A percentile compares a stretch with the other conserved stretches of the same genome.
phyloP scores from a whole-genome alignment of 1,140 invertebrate genomes.

The Hyles euphorbiae region DNA sequence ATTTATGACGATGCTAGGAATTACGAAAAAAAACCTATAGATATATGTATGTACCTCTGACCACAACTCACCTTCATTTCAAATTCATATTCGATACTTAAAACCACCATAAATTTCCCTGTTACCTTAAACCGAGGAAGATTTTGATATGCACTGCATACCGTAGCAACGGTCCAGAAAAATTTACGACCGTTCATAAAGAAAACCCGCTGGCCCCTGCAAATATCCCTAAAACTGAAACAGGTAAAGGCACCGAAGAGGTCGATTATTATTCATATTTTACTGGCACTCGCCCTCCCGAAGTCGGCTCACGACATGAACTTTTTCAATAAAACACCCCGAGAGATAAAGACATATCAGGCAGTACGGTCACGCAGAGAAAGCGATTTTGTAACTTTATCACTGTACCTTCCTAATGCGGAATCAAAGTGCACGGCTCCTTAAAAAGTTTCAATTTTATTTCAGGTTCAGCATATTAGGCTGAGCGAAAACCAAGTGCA shows the following conservation, averaged over 20 bases:
- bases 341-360: constrained; percentile 34
- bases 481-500: no score
- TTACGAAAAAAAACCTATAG: no score
- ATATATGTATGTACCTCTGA: no score
- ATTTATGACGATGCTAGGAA: no score
- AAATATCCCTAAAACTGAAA: constrained; percentile 8
- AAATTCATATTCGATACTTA: no score
- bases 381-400: constrained; percentile 70
- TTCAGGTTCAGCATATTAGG: no score
- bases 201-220: constrained; percentile 5
- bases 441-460: no score
- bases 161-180: constrained; percentile 3
- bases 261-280: constrained; percentile 69
- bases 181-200: constrained; percentile 14
- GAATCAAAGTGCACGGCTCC: background rate
- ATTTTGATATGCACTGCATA: no score
- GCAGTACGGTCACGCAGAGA: constrained; percentile 60
- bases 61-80: no score
- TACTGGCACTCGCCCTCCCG: constrained; percentile 35
- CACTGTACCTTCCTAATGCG: constrained; percentile 37
- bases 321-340: constrained; percentile 73
- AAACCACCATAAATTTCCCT: no score
- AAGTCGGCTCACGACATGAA: constrained; percentile 63
- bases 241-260: constrained; percentile 20
- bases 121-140: no score